Evolutionary conservation across 2,888 invertebrate species (phyloP), one percentile per base, ranked within the genome.

Genomic region (Spialia ferax): DNA sequence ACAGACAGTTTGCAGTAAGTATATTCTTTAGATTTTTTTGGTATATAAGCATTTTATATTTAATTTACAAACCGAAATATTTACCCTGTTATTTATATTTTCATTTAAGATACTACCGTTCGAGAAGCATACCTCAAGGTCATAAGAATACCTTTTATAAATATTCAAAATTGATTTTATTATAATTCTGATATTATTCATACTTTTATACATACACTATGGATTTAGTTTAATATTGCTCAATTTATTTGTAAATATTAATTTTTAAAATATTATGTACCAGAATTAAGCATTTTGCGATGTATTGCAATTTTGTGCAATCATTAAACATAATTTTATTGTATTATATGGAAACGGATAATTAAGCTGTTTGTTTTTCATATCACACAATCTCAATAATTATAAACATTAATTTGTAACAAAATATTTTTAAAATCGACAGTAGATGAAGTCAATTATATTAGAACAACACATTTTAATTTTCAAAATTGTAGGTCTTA

Each of bases 241-340:
- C 62, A 62, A 62, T 54, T 52, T 62, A 54, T 38, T 54, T 54
- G 54, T 62, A 62, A 62, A 54, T 63, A 63, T 55, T 55, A 29
- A 54, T 63, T 63, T 54, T 26, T 18, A 32, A 35, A 63, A 26
- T 62, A 56, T 42, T 50, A 10, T 11, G 15, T 50, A 22, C 50
- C 48, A 26, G 59, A 42, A 26, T 22, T 42, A 6, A 59, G 50
- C 22, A 50, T 22, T 59, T 45, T 42, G 42, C 42, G 5, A 42
- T 42, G 1, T 42, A n/a, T 42, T 42, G n/a, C 42, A 42, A n/a
- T 42, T 42, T 42, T 15, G 42, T 15, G 42, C 1, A 11, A 11
- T 32, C 10, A 32, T 32, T 11, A 32, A 11, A 38, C 38, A n/a
- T n/a, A n/a, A 32, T 38, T n/a, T n/a, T 38, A 38, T 38, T 32